A percentile compares a stretch with the other conserved stretches of the same genome.
These are phyloP conservation scores for Perca fluviatilis DNA, from an alignment of 2,113 vertebrate genomes.

Conservation along the genomic window DNA sequence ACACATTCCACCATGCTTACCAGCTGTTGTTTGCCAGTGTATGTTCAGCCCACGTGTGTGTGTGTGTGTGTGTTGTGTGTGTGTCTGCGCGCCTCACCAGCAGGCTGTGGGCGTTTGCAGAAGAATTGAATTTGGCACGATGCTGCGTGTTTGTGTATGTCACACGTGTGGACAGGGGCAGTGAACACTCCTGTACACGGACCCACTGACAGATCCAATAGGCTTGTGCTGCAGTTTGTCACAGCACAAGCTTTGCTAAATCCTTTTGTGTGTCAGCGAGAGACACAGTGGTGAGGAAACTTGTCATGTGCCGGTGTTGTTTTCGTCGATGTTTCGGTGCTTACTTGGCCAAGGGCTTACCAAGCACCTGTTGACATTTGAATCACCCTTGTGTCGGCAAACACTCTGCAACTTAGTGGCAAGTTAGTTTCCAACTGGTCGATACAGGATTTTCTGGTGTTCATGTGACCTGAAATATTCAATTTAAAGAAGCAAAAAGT, in stretches of 20 bases:
- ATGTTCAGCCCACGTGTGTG: not conserved
- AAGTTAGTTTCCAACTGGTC: not conserved
- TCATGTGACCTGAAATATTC: not conserved
- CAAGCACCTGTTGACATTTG: conserved; percentile 51
- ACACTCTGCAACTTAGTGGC: not conserved
- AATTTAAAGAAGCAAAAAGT: not conserved
- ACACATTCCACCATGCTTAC: conserved; percentile 5
- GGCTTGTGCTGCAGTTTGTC: conserved; percentile 54
- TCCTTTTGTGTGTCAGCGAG: conserved; percentile 39
- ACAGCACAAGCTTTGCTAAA: conserved; percentile 36
- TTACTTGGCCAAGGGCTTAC: conserved; percentile 23
- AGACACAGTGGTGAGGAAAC: not conserved
- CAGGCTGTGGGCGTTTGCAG: conserved; percentile 49
- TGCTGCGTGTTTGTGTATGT: conserved; percentile 12
- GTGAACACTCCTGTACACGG: not conserved
- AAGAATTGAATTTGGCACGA: conserved; percentile 40
- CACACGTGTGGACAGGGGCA: conserved; percentile 7
- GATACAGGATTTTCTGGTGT: not conserved
- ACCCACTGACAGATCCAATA: conserved; percentile 9
- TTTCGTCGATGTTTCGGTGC: conserved; percentile 24
- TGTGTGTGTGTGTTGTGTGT: not conserved
- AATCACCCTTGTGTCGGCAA: conserved; percentile 2
- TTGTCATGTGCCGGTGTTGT: conserved; percentile 38
- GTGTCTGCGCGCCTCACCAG: not conserved
- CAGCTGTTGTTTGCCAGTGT: conserved; percentile 41